Base-by-base conservation (phyloP, 2,113 vertebrate genomes). In the Albula goreensis region DNA sequence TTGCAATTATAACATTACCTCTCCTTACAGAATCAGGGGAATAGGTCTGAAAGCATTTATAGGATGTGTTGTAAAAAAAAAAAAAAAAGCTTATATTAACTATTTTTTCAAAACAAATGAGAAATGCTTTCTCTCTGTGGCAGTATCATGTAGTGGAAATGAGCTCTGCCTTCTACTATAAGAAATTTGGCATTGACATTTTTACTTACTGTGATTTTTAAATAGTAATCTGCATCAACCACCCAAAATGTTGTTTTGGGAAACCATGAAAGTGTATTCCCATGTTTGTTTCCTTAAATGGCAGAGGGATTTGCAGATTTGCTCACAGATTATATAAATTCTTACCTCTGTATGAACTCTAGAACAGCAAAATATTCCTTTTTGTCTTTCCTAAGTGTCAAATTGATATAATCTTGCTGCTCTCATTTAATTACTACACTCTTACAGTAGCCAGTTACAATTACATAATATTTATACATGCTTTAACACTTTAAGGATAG, bases 281-380 rank as follows among this genome's bases (percentile, higher is more conserved):
- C n/a, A 9, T 7, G 31, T 31, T 74, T 31, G 7, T 70, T 31
- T 22, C 70, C 70, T 74, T 31, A 9, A 25, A 74, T 74, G 70
- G 22, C 70, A 74, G 22, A 74, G 70, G n/a, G n/a, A 74, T 74
- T 74, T 74, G 70, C 31, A n/a, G 70, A 74, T 74, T 74, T 74
- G 70, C n/a, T 25, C n/a, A 74, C 70, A 31, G n/a, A 74, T 25
- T 11, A 31, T 74, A 74, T 7, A n/a, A 74, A 11, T 9, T 6
- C n/a, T 74, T 31, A 31, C 70, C 17, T 70, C 19, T 70, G 19
- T n/a, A n/a, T n/a, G 63, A 70, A 70, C 70, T 74, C 63, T n/a
- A 70, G 12, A n/a, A 70, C n/a, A 25, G 19, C 70, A 74, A 31
- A 25, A 31, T 10, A 3, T 60, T 2, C 4, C 63, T n/a, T n/a